Percentiles rank a stretch among this genome's conserved stretches.
Conservation (phyloP, 2,113 vertebrate genomes). For the Neolamprologus hecqui region DNA sequence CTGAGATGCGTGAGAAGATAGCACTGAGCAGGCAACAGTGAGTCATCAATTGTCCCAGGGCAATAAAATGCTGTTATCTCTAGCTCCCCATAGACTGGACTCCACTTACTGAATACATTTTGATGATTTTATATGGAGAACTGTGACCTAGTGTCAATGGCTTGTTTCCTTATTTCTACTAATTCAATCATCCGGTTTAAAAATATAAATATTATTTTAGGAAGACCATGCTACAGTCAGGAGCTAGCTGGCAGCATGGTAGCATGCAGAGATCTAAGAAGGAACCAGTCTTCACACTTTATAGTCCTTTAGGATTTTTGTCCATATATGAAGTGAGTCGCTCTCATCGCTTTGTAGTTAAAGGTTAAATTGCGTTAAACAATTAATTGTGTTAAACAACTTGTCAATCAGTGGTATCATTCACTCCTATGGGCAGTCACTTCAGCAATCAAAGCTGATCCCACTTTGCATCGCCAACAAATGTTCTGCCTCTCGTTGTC, state of each 20-base stretch:
- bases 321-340: not conserved
- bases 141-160: not conserved
- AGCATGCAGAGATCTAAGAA: not conserved
- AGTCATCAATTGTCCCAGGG: conserved; percentile 28
- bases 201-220: not conserved
- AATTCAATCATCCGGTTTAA: not conserved
- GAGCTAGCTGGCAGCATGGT: not conserved
- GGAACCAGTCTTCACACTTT: not conserved
- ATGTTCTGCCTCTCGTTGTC: not conserved
- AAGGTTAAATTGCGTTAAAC: not conserved
- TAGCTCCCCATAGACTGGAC: conserved; percentile 1
- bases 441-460: not conserved
- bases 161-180: not conserved
- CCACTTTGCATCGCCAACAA: not conserved
- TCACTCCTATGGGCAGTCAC: not conserved
- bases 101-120: not conserved
- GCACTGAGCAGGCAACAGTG: not conserved
- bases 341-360: not conserved
- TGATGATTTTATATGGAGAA: not conserved
- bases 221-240: not conserved
- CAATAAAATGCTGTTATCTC: conserved; percentile 9
- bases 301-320: not conserved
- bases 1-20: conserved; percentile 25
- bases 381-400: not conserved
- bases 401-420: not conserved